phyloP scores from a whole-genome alignment of 1,140 invertebrate genomes.

The Penaeus indicus region DNA sequence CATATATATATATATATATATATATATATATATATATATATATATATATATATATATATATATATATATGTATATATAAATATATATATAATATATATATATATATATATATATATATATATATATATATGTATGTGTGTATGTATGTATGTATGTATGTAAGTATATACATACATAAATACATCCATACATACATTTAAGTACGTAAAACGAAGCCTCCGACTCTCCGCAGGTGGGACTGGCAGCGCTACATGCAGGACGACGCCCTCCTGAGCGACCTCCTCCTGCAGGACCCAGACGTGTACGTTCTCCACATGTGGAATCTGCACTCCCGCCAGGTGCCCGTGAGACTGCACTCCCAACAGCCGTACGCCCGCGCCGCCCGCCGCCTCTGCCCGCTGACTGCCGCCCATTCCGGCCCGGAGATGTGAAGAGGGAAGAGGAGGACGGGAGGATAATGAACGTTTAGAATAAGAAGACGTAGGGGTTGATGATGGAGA shows the following conservation, averaged over 20 bases:
- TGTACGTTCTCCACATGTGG: slow-evolving; percentile 33
- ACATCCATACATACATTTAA: neutral
- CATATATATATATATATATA: neutral
- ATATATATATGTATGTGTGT: slow-evolving; percentile 12
- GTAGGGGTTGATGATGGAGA: neutral
- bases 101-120: neutral
- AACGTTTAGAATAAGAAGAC: neutral
- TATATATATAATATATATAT: too few relatives aligned
- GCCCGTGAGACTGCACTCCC: neutral
- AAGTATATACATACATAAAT: neutral
- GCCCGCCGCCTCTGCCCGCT: slow-evolving; percentile 27
- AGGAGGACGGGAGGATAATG: neutral
- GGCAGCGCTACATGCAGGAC: slow-evolving; percentile 25
- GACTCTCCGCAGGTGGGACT: slow-evolving; percentile 28
- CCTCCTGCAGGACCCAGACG: slow-evolving; percentile 23
- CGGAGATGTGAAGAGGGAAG: neutral
- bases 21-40: too few relatives aligned
- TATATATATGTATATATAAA: neutral
- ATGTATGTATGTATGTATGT: slow-evolving; percentile 7
- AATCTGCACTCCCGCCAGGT: slow-evolving; percentile 35
- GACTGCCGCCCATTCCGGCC: slow-evolving; percentile 31
- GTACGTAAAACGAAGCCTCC: too few relatives aligned
- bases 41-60: neutral
- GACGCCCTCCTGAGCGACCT: slow-evolving; percentile 3
- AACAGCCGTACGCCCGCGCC: slow-evolving; percentile 38